Conservation (phyloP, 2,113 vertebrate species). For the Crotophaga sulcirostris region DNA sequence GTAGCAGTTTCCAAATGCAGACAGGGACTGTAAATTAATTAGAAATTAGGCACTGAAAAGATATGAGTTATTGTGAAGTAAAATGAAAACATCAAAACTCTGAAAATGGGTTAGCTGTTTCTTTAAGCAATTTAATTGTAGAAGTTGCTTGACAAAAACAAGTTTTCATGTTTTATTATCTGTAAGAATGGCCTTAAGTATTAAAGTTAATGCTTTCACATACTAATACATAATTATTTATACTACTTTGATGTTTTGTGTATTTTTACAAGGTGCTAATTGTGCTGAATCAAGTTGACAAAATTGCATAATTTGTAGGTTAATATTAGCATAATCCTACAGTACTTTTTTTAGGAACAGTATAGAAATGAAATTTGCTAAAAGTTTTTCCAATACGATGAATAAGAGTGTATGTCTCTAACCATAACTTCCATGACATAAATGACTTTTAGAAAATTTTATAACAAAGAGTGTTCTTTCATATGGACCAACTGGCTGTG, state of each 20-base stretch:
- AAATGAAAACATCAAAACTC: constrained; percentile 5
- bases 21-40: constrained; percentile 6
- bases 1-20: neutral
- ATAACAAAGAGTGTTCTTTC: neutral
- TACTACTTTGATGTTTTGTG: constrained; percentile 61
- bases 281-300: constrained; percentile 68
- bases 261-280: constrained; percentile 70
- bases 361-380: neutral
- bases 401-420: neutral
- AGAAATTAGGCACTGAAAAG: neutral
- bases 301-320: constrained; percentile 71
- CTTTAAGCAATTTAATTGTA: constrained; percentile 46
- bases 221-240: constrained; percentile 62
- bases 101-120: constrained; percentile 44
- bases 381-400: constrained; percentile 1
- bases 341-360: constrained; percentile 32
- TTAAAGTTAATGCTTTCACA: constrained; percentile 45
- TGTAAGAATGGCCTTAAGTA: constrained; percentile 42
- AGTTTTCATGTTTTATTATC: constrained; percentile 32
- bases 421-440: neutral
- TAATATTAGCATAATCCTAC: constrained; percentile 74
- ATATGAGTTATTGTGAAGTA: neutral
- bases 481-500: neutral
- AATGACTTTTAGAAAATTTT: neutral
- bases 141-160: neutral